These are phyloP conservation scores for Parapristionchus giblindavisi DNA, from an alignment of 2,888 invertebrate genomes.

Conservation along the genomic window DNA sequence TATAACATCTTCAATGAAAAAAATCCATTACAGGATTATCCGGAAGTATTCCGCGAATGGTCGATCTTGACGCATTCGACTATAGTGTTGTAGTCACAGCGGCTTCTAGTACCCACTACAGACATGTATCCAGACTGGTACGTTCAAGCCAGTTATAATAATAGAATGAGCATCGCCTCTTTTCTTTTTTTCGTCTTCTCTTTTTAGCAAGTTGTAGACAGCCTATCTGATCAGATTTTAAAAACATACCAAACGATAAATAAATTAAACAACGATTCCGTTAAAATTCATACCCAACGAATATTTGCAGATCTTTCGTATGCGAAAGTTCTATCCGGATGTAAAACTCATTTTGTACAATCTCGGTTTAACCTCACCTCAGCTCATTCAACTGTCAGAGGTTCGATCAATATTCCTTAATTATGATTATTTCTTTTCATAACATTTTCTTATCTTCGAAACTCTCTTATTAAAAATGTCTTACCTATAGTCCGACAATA, in stretches of 20 bases:
- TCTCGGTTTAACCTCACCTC: neutral
- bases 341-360: constrained; percentile 26
- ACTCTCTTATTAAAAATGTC: neutral
- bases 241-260: neutral
- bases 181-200: too few relatives aligned
- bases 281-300: neutral
- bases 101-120: constrained; percentile 5
- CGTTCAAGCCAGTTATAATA: too few relatives aligned
- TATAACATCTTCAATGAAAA: constrained; percentile 4
- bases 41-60: too few relatives aligned
- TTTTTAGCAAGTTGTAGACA: neutral
- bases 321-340: constrained; percentile 26
- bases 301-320: constrained; percentile 8
- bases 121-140: constrained; percentile 19
- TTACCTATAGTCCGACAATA: neutral
- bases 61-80: constrained; percentile 19
- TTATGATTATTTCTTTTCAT: too few relatives aligned
- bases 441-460: neutral
- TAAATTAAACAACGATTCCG: neutral
- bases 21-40: too few relatives aligned
- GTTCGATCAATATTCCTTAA: too few relatives aligned
- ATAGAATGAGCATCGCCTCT: too few relatives aligned
- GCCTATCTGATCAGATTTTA: neutral
- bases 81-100: constrained; percentile 27
- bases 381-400: neutral